Evolutionary conservation across 2,797 vertebrate species (phyloP).

Genomic region (Hoplostethus atlanticus): DNA sequence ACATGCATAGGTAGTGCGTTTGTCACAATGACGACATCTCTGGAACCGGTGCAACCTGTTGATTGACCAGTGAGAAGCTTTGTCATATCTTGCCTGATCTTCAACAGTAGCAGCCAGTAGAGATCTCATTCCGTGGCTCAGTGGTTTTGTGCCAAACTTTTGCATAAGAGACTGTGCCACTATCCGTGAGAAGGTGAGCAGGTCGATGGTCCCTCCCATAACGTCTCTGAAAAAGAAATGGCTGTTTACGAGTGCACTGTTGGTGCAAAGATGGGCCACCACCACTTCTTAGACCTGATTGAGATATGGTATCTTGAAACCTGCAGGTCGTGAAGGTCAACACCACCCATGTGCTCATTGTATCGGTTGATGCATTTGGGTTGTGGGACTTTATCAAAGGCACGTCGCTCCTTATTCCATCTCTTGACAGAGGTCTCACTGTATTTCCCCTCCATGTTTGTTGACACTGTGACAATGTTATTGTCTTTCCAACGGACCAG

Average conservation of each 20-base stretch:
- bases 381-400: constrained; percentile 23
- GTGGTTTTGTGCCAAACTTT: constrained; percentile 34
- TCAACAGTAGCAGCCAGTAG: constrained; percentile 6
- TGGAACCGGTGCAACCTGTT: constrained; percentile 12
- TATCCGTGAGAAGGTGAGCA: constrained; percentile 31
- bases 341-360: constrained; percentile 36
- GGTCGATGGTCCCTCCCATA: constrained; percentile 25
- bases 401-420: constrained; percentile 28
- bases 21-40: constrained; percentile 37
- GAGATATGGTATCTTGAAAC: constrained; percentile 24
- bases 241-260: constrained; percentile 34
- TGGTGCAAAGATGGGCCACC: constrained; percentile 43
- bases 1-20: constrained; percentile 38
- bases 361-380: constrained; percentile 30
- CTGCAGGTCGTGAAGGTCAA: constrained; percentile 30
- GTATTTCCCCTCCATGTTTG: constrained; percentile 28
- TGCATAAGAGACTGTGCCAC: constrained; percentile 33
- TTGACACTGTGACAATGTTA: constrained; percentile 32
- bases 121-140: constrained; percentile 29
- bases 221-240: constrained; percentile 1
- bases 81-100: constrained; percentile 32
- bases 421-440: constrained; percentile 24
- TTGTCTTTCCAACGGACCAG: constrained; percentile 36
- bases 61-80: constrained; percentile 39
- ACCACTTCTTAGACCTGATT: constrained; percentile 31